A percentile compares a stretch with the other conserved stretches of the same genome.
Evolutionary conservation across 2,888 invertebrate species (phyloP).

Genomic region (Nineta flava): DNA sequence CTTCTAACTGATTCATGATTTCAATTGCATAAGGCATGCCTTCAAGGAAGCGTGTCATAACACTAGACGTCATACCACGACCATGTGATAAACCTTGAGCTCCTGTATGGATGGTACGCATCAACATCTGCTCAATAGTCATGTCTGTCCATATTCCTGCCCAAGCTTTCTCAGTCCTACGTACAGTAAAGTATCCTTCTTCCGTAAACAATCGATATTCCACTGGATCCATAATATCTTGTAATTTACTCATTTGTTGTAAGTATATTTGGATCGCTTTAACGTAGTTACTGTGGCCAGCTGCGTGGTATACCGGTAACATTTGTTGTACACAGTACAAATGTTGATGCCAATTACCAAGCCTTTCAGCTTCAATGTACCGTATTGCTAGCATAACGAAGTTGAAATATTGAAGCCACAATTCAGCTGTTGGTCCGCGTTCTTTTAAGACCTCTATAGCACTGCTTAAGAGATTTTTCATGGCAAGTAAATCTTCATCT

Average conservation of each 20-base stretch:
- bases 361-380: constrained; percentile 15
- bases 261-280: constrained; percentile 14
- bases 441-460: background rate
- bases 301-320: constrained; percentile 13
- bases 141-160: no score
- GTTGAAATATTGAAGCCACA: constrained; percentile 13
- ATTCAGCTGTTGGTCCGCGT: constrained; percentile 10
- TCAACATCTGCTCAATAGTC: background rate
- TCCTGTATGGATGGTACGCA: background rate
- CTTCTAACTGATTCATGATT: background rate
- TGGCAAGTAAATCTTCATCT: background rate
- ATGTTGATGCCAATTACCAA: constrained; percentile 14
- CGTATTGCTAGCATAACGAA: constrained; percentile 12
- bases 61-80: background rate
- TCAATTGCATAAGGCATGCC: background rate
- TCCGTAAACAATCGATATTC: background rate
- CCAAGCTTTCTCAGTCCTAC: background rate
- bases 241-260: constrained; percentile 12
- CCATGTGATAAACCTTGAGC: background rate
- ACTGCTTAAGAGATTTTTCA: background rate
- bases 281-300: constrained; percentile 16
- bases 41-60: background rate
- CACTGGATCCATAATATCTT: background rate
- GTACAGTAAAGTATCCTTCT: background rate
- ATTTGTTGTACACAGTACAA: constrained; percentile 12